These are phyloP conservation scores for Glaucomys volans DNA, from an alignment of 2,113 vertebrate species.

Conservation along the genomic window DNA sequence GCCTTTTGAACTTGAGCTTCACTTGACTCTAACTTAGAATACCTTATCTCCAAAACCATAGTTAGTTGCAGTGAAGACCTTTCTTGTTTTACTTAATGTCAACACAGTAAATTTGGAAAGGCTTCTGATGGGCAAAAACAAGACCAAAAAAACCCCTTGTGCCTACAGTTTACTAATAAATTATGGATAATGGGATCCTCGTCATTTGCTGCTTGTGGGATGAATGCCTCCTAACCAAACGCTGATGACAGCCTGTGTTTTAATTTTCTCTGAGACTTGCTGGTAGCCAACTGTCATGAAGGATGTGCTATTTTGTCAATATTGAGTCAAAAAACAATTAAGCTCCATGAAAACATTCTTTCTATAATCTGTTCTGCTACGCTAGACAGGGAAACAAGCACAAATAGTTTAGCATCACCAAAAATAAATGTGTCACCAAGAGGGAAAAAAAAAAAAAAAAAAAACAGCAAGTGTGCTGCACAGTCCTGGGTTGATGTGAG, in stretches of 20 bases:
- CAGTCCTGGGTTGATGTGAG: background rate
- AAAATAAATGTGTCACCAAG: conserved; percentile 33
- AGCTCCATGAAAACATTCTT: conserved; percentile 82
- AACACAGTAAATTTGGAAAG: conserved; percentile 71
- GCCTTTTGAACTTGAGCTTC: conserved; percentile 13
- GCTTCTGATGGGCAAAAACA: conserved; percentile 29
- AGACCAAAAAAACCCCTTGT: conserved; percentile 41
- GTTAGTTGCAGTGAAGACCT: conserved; percentile 21
- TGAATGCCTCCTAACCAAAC: conserved; percentile 74
- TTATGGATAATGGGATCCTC: conserved; percentile 81
- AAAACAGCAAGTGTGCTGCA: background rate
- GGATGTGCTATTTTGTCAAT: conserved; percentile 84
- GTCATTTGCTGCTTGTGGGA: conserved; percentile 73
- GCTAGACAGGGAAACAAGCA: conserved; percentile 47
- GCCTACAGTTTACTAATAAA: conserved; percentile 78
- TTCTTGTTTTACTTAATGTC: conserved; percentile 41
- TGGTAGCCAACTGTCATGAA: conserved; percentile 79
- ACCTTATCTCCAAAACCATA: conserved; percentile 3
- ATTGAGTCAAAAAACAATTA: conserved; percentile 87
- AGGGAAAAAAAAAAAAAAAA: background rate
- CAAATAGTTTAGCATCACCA: conserved; percentile 9
- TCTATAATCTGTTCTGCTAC: conserved; percentile 64
- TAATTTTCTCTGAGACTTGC: conserved; percentile 85
- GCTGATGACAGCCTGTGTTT: conserved; percentile 77
- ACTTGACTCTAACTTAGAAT: background rate